Evolutionary conservation across 2,888 invertebrate genomes (phyloP).

Genomic region (Chaetoderma sp.): DNA sequence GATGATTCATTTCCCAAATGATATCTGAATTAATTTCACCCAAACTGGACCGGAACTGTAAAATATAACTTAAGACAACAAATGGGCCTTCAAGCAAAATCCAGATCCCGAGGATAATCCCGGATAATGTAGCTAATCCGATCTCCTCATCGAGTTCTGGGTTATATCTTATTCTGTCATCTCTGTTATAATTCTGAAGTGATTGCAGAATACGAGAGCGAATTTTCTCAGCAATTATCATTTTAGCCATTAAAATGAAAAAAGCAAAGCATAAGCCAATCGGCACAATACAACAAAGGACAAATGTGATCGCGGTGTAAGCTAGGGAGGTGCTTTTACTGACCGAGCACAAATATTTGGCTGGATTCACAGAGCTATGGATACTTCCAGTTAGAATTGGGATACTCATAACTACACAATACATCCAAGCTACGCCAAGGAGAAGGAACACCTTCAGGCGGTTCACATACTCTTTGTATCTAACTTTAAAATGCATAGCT

Average conservation of each 20-base stretch:
- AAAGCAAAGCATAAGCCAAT: conserved; percentile 44
- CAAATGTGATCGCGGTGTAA: conserved; percentile 43
- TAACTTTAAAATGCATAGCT: conserved; percentile 45
- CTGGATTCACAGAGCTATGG: conserved; percentile 40
- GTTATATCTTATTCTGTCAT: too few relatives aligned
- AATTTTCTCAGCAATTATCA: conserved; percentile 11
- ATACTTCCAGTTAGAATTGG: conserved; percentile 49
- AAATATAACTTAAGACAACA: conserved; percentile 8
- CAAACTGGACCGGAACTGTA: conserved; percentile 20
- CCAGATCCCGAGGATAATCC: neutral
- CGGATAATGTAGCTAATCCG: too few relatives aligned
- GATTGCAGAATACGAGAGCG: neutral
- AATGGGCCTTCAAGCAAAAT: neutral
- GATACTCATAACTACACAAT: conserved; percentile 51
- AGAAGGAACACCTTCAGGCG: conserved; percentile 39
- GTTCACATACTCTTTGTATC: conserved; percentile 43
- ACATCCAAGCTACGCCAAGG: conserved; percentile 54
- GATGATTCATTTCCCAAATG: conserved; percentile 38
- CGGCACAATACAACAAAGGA: conserved; percentile 52
- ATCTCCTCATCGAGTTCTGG: too few relatives aligned
- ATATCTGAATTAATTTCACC: conserved; percentile 10
- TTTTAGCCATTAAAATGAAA: conserved; percentile 44
- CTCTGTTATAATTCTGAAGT: neutral
- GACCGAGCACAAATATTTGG: conserved; percentile 53
- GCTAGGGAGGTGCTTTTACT: conserved; percentile 42